Percentiles rank a stretch among this genome's conserved stretches.
phyloP scores from a whole-genome alignment of 2,797 vertebrate species.

The Leptatherina wallacei region DNA sequence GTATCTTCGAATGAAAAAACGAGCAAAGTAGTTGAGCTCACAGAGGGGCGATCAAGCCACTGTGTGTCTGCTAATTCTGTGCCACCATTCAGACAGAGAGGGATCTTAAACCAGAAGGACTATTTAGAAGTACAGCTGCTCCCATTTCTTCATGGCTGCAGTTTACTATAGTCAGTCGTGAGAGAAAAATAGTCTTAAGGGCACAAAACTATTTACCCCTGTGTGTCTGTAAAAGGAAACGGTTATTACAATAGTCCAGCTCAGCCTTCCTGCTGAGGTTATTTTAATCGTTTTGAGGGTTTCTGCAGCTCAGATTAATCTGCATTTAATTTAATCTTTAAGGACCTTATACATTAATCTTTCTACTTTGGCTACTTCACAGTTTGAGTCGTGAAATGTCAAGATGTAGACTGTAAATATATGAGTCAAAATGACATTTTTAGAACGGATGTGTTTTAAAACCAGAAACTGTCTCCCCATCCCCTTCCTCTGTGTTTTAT shows the following conservation, averaged over 20 bases:
- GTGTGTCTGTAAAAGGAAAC: neutral
- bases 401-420: neutral
- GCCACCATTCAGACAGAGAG: neutral
- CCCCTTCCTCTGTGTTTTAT: slow-evolving; percentile 23
- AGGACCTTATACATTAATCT: neutral
- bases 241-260: neutral
- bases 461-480: neutral
- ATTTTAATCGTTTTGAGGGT: neutral
- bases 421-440: neutral
- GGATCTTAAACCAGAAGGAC: neutral
- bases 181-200: too few relatives aligned
- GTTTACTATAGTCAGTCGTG: neutral
- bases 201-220: too few relatives aligned
- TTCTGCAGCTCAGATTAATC: neutral
- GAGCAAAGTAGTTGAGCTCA: neutral
- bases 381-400: slow-evolving; percentile 2
- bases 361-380: neutral
- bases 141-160: neutral
- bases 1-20: too few relatives aligned
- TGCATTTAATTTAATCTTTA: neutral
- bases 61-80: neutral
- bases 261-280: neutral
- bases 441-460: neutral
- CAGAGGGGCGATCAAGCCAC: neutral
- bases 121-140: neutral